phyloP scores from a whole-genome alignment of 2,797 vertebrate species.

The Thripadectes ignobilis region DNA sequence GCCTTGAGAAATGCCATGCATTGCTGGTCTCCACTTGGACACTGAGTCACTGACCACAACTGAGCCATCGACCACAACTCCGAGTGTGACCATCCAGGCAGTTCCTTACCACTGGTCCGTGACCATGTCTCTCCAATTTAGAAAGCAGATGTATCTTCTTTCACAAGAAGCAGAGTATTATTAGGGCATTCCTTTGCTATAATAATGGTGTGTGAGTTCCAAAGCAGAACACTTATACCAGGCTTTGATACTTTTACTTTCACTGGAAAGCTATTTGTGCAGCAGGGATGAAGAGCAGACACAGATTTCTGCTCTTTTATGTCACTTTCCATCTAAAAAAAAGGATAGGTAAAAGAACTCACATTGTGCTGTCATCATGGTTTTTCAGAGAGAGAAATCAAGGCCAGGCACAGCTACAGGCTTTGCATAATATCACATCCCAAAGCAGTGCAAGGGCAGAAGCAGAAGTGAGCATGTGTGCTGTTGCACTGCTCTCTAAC shows the following conservation, averaged over 20 bases:
- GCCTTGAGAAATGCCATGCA: background rate
- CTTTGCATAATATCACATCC: background rate
- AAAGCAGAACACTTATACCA: background rate
- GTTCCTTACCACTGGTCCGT: background rate
- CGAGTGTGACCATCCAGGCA: background rate
- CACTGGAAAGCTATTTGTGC: background rate
- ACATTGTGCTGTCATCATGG: background rate
- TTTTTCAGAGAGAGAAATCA: background rate
- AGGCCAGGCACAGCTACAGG: background rate
- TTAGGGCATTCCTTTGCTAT: background rate
- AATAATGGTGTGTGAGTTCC: background rate
- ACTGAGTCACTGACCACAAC: background rate
- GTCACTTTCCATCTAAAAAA: background rate
- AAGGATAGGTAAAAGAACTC: background rate
- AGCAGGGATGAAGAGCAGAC: background rate
- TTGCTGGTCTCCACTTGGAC: background rate
- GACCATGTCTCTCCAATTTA: background rate
- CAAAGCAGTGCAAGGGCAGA: background rate
- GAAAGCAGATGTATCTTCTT: background rate
- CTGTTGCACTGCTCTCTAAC: background rate
- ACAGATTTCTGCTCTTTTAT: background rate
- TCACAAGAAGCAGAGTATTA: background rate
- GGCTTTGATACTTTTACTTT: conserved; percentile 20
- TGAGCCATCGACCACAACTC: background rate
- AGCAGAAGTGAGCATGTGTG: background rate